Base-by-base conservation (phyloP, 2,797 vertebrate genomes). In the Semotilus atromaculatus region DNA sequence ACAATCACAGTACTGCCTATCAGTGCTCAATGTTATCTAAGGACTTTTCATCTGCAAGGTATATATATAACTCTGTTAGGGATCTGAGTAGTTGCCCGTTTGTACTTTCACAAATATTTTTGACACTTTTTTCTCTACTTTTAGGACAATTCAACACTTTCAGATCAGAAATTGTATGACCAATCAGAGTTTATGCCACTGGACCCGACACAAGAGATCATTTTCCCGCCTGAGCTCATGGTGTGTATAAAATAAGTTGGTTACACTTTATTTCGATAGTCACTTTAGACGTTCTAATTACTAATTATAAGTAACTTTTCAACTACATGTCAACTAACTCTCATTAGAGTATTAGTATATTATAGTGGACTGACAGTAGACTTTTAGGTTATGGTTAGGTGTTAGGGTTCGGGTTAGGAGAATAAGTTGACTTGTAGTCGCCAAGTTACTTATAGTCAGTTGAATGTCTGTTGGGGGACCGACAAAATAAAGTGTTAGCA, bases 221-320 rank as follows among this genome's bases (percentile, higher is more conserved):
- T 99, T 90, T 99, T 99, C 79, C 98, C 98, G 11, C 97, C 98
- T 14, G 97, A 98, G 67, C 92, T 99, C 86, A 91, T 97, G 94
- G 98, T 97, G 92, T 85, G 89, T 89, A 66, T 14, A 53, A 74
- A 73, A 70, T 7, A 0, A 38, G 3, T 80, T 21, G n/a, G n/a
- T n/a, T n/a, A n/a, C n/a, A n/a, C n/a, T n/a, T n/a, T n/a, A n/a
- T n/a, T n/a, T n/a, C n/a, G n/a, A n/a, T n/a, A n/a, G n/a, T n/a
- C n/a, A n/a, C n/a, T n/a, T n/a, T n/a, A n/a, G n/a, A n/a, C n/a
- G n/a, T n/a, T n/a, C n/a, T n/a, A n/a, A n/a, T n/a, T n/a, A n/a
- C n/a, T n/a, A n/a, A n/a, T n/a, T n/a, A n/a, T n/a, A n/a, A n/a
- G n/a, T n/a, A n/a, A n/a, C n/a, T n/a, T n/a, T n/a, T n/a, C n/a